Conservation (phyloP, 2,888 invertebrate species). For the Andrena hattorfiana region DNA sequence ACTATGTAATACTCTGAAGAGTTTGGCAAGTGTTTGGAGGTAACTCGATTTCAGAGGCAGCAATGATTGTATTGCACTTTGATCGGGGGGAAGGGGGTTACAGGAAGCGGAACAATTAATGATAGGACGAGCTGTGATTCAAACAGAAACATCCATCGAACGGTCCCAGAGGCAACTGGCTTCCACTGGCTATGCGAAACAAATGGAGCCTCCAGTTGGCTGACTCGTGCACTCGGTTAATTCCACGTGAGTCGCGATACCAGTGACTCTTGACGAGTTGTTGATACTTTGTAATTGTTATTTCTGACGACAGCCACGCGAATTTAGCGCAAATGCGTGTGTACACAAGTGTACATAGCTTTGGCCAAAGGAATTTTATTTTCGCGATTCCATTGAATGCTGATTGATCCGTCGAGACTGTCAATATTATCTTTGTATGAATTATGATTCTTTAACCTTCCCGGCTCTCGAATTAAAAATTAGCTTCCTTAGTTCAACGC, state of each 20-base stretch:
- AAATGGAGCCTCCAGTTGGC: slow-evolving; percentile 27
- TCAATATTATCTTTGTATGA: too few species aligned
- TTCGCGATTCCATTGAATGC: too few species aligned
- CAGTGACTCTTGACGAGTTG: slow-evolving; percentile 14
- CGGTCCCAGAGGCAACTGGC: not conserved
- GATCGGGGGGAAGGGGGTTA: not conserved
- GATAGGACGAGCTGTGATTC: slow-evolving; percentile 18
- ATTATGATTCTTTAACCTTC: too few species aligned
- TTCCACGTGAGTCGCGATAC: slow-evolving; percentile 21
- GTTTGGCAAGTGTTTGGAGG: not conserved
- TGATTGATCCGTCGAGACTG: too few species aligned
- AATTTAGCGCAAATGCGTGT: not conserved
- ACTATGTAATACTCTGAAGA: not conserved
- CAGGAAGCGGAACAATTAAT: slow-evolving; percentile 25
- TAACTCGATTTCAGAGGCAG: not conserved
- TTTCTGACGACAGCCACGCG: not conserved
- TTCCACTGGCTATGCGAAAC: slow-evolving; percentile 22
- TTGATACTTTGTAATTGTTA: slow-evolving; percentile 33
- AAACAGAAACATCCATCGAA: slow-evolving; percentile 21
- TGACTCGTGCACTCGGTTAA: slow-evolving; percentile 22
- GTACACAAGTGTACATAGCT: too few species aligned
- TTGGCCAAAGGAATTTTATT: too few species aligned
- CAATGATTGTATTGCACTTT: not conserved
- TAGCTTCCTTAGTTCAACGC: too few species aligned
- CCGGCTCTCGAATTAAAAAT: too few species aligned